Base-by-base conservation (phyloP, 92 coral and sea anemone species). In the Zoanthus sansibaricus region DNA sequence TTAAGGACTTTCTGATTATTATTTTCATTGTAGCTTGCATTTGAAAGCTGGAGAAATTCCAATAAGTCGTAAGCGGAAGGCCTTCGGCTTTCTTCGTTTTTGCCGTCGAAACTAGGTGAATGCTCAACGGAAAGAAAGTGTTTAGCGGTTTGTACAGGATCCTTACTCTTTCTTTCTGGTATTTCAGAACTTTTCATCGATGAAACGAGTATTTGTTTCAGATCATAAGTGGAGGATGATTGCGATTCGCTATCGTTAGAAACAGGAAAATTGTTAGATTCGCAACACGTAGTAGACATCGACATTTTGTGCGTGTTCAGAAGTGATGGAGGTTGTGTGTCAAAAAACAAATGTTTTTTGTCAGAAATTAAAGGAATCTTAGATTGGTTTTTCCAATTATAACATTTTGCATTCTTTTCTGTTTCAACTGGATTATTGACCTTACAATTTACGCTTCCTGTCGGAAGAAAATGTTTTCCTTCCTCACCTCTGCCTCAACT, bases 41-140 rank as follows among this genome's bases (percentile, higher is more conserved):
- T 79, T 51, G 90, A 87, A 5, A 94, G 90, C 4, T 90, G 79
- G 18, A 94, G 91, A 79, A 94, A 94, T 75, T 93, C 98, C 76
- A 89, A 52, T 61, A 94, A 74, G 59, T 93, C 93, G 72, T 94
- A 94, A 32, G 93, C 90, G 3, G 98, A 94, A 0, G 91, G 89
- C 61, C 92, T 90, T 86, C 98, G 87, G 9, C 31, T 69, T 6
- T 75, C 82, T 9, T 62, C 47, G 13, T 82, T 78, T 62, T 83
- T 49, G 25, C 25, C 0, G 12, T 80, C 82, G 16, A 89, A 70
- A 3, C 71, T 62, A 3, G 83, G 79, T 7, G 68, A 42, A 11
- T 42, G 20, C 21, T 70, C 56, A 45, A 87, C 82, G 3, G 91
- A 13, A 47, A 88, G 87, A 37, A 67, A 77, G 16, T 25, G 72